Conservation (phyloP, 1,140 invertebrate species). For the Meloidogyne chitwoodi region DNA sequence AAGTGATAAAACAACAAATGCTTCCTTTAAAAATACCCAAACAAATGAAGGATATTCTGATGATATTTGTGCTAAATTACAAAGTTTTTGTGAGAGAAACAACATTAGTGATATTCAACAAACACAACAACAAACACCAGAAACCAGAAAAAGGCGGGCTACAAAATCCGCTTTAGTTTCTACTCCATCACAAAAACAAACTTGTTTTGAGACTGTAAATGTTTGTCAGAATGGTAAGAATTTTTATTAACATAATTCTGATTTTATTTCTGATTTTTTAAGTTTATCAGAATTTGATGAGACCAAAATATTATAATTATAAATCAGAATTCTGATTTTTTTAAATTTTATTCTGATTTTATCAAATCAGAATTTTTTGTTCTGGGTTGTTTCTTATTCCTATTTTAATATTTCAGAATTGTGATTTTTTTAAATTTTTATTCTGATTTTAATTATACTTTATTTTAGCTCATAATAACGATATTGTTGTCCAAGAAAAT, state of each 20-base stretch:
- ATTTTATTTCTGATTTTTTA: too few relatives aligned
- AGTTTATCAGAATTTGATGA: too few relatives aligned
- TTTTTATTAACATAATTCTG: neutral
- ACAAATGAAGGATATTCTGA: slow-evolving; percentile 26
- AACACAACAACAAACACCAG: neutral
- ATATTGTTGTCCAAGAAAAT: neutral
- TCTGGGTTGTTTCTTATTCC: too few relatives aligned
- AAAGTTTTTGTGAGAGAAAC: slow-evolving; percentile 38
- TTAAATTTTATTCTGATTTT: too few relatives aligned
- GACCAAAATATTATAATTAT: too few relatives aligned
- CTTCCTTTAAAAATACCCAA: neutral
- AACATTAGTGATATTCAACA: neutral
- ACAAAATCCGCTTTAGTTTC: neutral
- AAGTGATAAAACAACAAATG: neutral
- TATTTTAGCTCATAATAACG: neutral
- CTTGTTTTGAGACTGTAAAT: neutral
- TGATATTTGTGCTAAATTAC: slow-evolving; percentile 45
- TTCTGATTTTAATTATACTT: neutral
- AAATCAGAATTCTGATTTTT: too few relatives aligned
- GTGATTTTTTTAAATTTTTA: too few relatives aligned
- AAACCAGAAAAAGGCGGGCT: neutral
- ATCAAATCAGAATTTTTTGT: too few relatives aligned
- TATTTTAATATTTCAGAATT: too few relatives aligned
- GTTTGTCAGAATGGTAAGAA: neutral
- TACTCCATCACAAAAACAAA: neutral